Base-by-base conservation (phyloP, 2,113 vertebrate species). In the Archocentrus centrarchus region DNA sequence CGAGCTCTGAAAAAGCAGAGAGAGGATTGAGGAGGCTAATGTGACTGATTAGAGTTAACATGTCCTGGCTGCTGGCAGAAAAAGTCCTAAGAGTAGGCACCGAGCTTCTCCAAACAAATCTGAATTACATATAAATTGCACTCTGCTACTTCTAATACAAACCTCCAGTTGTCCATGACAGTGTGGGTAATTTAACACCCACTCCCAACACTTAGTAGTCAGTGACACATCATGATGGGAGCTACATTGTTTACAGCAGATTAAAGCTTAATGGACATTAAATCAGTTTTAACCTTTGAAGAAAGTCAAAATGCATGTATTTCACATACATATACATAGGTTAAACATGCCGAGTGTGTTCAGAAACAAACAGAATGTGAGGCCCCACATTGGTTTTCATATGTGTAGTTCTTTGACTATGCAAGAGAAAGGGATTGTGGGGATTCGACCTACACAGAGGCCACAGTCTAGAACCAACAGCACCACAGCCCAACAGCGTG, bases 251-350 rank as follows among this genome's bases (percentile, higher is more conserved):
- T 39, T 18, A 66, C 9, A 50, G 53, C 55, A 35, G 79, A 78
- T 80, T 37, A 57, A 78, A 59, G 61, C 77, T 50, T 64, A 66
- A 84, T 55, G 44, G 80, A 79, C 57, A 17, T 78, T 53, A 77
- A 35, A 15, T 11, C 37, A 44, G 44, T 77, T 80, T 85, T 8
- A 27, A 78, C 60, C 57, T 57, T 57, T 11, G 35, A 58, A 79
- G 27, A 50, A 79, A 55, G 13, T 53, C 53, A 24, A 13, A 2
- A 13, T 15, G 85, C 5, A 7, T 15, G 47, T 17, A 14, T 53
- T 18, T 53, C 18, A 55, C 50, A 18, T 17, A 50, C 47, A 11
- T 41, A 50, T 17, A 18, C 47, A 11, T 41, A 11, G 39, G 39
- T 11, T 11, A 41, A 11, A 41, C 3, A 11, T 41, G 39, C 11